phyloP scores from a whole-genome alignment of 2,113 vertebrate genomes.

The Octodon degus region DNA sequence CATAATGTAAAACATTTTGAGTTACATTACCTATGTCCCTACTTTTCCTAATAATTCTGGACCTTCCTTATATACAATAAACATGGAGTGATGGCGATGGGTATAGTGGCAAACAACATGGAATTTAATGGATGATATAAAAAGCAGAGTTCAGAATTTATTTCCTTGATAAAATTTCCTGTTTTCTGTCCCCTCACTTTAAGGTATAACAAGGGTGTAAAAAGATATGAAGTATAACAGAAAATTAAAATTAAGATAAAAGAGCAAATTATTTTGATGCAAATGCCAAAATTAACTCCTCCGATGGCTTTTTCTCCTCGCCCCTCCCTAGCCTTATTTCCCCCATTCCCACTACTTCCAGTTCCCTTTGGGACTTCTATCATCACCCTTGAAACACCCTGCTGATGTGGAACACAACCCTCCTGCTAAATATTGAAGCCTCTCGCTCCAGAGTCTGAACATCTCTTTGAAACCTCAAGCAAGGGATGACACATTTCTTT shows the following conservation, averaged over 20 bases:
- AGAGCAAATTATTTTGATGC: neutral
- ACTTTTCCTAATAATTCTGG: neutral
- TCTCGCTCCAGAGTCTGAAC: neutral
- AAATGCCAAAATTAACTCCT: neutral
- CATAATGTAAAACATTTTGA: neutral
- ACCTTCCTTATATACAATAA: neutral
- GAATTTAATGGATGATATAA: neutral
- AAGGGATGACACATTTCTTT: neutral
- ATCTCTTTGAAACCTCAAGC: neutral
- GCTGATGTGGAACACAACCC: neutral
- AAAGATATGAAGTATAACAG: neutral
- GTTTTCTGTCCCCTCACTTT: neutral
- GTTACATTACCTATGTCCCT: neutral
- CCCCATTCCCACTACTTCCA: neutral
- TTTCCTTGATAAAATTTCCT: neutral
- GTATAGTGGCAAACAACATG: fast-evolving
- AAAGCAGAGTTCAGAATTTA: neutral
- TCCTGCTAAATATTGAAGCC: neutral
- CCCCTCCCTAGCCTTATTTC: neutral
- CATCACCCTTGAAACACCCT: neutral
- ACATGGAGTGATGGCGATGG: neutral
- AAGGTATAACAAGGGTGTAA: neutral
- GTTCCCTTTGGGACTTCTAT: neutral
- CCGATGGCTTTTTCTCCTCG: neutral
- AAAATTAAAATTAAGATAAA: neutral